phyloP scores from a whole-genome alignment of 2,797 vertebrate genomes.

The Acridotheres tristis region DNA sequence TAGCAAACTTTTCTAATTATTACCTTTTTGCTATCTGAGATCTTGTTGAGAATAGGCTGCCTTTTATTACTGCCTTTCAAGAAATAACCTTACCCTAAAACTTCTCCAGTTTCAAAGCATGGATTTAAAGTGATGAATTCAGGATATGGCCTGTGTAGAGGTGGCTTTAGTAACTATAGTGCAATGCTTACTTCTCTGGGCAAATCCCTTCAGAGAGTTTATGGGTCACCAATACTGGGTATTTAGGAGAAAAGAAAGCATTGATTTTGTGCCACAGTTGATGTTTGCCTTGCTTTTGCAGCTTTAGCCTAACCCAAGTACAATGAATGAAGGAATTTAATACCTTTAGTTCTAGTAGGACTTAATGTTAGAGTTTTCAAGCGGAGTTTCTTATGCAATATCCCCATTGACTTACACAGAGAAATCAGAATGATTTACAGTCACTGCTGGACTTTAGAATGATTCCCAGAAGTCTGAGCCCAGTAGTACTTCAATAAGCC shows the following conservation, averaged over 20 bases:
- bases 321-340: background rate
- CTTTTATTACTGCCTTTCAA: background rate
- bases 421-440: slow-evolving; percentile 64
- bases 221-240: background rate
- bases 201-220: background rate
- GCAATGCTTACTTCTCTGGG: background rate
- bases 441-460: slow-evolving; percentile 26
- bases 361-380: slow-evolving; percentile 40
- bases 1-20: background rate
- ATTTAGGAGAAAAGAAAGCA: slow-evolving; percentile 1
- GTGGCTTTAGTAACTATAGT: background rate
- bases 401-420: background rate
- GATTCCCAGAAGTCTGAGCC: slow-evolving; percentile 62
- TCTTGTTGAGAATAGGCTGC: background rate
- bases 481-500: slow-evolving; percentile 54
- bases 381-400: background rate
- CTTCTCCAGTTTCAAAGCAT: background rate
- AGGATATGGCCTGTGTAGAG: background rate
- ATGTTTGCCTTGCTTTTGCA: background rate
- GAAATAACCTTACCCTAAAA: background rate
- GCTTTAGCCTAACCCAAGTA: background rate
- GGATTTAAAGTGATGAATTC: background rate
- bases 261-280: slow-evolving; percentile 24
- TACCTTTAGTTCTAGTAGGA: background rate
- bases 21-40: background rate